A percentile compares a stretch with the other conserved stretches of the same genome.
Conservation (phyloP, 2,888 invertebrate species). For the Chironomus riparius region DNA sequence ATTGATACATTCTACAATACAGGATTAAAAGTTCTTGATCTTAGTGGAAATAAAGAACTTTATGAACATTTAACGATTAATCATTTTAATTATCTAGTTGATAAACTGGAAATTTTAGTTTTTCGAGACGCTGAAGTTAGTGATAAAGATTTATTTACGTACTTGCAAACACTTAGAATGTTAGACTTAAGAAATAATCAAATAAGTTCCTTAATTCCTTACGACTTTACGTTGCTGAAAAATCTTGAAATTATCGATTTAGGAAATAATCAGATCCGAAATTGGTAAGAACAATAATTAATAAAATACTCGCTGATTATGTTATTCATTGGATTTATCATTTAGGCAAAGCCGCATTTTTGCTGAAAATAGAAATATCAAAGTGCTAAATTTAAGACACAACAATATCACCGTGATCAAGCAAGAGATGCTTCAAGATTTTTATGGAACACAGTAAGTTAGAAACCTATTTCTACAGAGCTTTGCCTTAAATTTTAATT, state of each 20-base stretch:
- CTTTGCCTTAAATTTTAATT: not conserved
- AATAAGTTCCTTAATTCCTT: constrained; percentile 38
- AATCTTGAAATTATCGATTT: constrained; percentile 46
- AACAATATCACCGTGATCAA: constrained; percentile 52
- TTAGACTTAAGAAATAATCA: constrained; percentile 47
- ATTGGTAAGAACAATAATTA: constrained; percentile 43
- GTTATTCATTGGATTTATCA: too few species aligned
- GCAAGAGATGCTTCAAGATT: constrained; percentile 48
- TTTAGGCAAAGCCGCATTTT: constrained; percentile 35
- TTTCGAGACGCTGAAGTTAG: constrained; percentile 43
- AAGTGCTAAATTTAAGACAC: constrained; percentile 43
- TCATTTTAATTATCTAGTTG: constrained; percentile 42
- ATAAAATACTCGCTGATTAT: too few species aligned
- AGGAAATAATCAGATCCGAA: constrained; percentile 46
- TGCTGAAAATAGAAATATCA: constrained; percentile 39
- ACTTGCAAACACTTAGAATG: constrained; percentile 42
- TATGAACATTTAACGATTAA: constrained; percentile 34
- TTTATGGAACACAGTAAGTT: constrained; percentile 34
- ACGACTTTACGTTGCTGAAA: constrained; percentile 37
- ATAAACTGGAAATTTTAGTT: constrained; percentile 43
- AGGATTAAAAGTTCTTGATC: constrained; percentile 44
- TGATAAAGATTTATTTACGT: constrained; percentile 38
- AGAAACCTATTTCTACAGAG: too few species aligned
- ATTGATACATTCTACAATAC: constrained; percentile 42
- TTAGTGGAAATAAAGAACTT: constrained; percentile 48